Base-by-base conservation (phyloP, 2,797 vertebrate species). In the Notolepis coatsorum region DNA sequence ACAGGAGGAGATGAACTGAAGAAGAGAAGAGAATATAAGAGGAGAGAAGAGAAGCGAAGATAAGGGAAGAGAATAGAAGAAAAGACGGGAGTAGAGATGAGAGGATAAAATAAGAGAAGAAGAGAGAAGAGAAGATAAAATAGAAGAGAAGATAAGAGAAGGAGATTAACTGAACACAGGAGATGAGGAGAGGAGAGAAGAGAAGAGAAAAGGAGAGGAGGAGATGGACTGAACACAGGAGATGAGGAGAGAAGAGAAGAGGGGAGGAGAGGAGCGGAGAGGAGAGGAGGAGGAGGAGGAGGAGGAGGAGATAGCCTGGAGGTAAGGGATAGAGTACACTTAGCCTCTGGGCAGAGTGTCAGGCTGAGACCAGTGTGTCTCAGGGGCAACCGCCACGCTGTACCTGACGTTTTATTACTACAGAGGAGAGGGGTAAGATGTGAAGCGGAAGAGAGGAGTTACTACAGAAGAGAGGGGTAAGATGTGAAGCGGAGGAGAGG, bases 381-480 rank as follows among this genome's bases (percentile, higher is more conserved):
- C n/a, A n/a, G n/a, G n/a, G n/a, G n/a, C n/a, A n/a, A n/a, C n/a
- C n/a, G n/a, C n/a, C n/a, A n/a, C 13, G 27, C 30, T 28, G 51
- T 8, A 21, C 50, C 67, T 50, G 28, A 23, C 45, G 46, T 81
- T 81, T 62, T 65, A 76, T 82, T 54, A 65, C 59, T 61, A 64
- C 38, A 43, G 41, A 53, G 70, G 47, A 75, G 45, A 60, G 39
- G 8, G 52, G n/a, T n/a, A n/a, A 73, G 49, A 53, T 5, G 45
- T 68, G 59, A 63, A 62, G 51, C 45, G 67, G 27, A 69, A 67
- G 28, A 55, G 50, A 52, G 7, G 70, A 23, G 59, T n/a, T n/a
- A 80, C n/a, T 3, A 28, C n/a, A 2, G 21, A 24, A 45, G 65
- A 67, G 50, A 30, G 37, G 68, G n/a, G n/a, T n/a, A n/a, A n/a